A percentile compares a stretch with the other conserved stretches of the same genome.
Conservation (phyloP, 1,140 invertebrate genomes). For the Zophobas atratus region DNA sequence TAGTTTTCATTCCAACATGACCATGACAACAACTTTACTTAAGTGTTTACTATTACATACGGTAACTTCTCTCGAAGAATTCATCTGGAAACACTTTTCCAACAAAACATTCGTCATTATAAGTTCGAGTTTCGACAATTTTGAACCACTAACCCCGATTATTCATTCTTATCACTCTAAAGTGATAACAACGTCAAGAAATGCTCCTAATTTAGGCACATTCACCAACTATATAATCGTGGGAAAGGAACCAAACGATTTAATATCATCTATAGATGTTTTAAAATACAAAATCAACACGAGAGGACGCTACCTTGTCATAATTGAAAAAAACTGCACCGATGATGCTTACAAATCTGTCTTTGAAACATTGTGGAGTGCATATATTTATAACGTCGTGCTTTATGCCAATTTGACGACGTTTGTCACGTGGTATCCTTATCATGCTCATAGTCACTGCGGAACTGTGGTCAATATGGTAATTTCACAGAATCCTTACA, state of each 20-base stretch:
- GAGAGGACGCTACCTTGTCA: background rate
- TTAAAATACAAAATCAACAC: slow-evolving; percentile 4
- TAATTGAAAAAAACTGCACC: background rate
- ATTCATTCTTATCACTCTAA: background rate
- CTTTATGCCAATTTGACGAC: too few relatives aligned
- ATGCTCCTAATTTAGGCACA: background rate
- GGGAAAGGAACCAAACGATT: background rate
- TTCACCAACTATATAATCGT: slow-evolving; percentile 1
- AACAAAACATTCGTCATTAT: slow-evolving; percentile 1
- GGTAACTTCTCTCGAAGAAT: background rate
- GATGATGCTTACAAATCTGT: slow-evolving; percentile 13
- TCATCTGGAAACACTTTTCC: background rate
- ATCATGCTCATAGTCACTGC: too few relatives aligned
- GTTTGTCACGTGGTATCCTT: too few relatives aligned
- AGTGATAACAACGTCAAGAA: background rate
- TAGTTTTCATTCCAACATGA: background rate
- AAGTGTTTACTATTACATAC: background rate
- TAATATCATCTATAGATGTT: background rate
- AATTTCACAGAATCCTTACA: too few relatives aligned
- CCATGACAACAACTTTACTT: background rate
- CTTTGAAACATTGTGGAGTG: background rate
- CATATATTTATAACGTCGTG: too few relatives aligned
- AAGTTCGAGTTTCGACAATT: background rate
- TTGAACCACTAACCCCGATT: background rate
- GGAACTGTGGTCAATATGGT: too few relatives aligned